Percentiles rank a stretch among this genome's conserved stretches.
These are phyloP conservation scores for Pseudomyrmex pallidus DNA, from an alignment of 1,140 invertebrate species.

Conservation along the genomic window DNA sequence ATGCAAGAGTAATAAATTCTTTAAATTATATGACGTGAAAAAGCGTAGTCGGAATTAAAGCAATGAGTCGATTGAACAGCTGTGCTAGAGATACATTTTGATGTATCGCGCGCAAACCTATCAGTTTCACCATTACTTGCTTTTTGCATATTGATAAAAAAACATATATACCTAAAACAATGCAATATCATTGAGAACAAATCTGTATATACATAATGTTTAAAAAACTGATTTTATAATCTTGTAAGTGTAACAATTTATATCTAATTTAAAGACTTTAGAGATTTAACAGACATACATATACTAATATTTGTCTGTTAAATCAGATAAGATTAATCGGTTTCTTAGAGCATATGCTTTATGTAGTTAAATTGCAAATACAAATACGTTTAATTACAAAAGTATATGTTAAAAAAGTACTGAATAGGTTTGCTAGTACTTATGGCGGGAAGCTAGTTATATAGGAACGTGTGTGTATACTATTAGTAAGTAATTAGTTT, in stretches of 20 bases:
- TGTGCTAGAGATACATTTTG: no score
- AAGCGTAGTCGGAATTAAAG: no score
- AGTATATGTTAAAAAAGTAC: slow-evolving; percentile 33
- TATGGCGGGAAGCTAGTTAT: slow-evolving; percentile 72
- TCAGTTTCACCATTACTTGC: no score
- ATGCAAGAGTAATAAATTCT: slow-evolving; percentile 44
- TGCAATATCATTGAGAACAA: slow-evolving; percentile 72
- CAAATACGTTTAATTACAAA: background rate
- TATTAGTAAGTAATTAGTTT: slow-evolving; percentile 69
- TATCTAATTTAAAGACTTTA: slow-evolving; percentile 35
- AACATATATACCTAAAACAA: slow-evolving; percentile 52
- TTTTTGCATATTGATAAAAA: background rate
- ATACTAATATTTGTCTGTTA: background rate
- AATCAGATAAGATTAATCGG: slow-evolving; percentile 24
- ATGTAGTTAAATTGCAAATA: slow-evolving; percentile 11
- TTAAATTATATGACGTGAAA: slow-evolving; percentile 15
- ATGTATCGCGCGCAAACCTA: no score
- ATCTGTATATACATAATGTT: slow-evolving; percentile 66
- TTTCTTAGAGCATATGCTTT: background rate
- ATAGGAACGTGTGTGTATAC: slow-evolving; percentile 71
- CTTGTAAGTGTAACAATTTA: slow-evolving; percentile 12
- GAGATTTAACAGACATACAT: background rate
- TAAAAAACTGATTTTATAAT: slow-evolving; percentile 25
- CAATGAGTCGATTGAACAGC: no score
- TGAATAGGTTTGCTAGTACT: slow-evolving; percentile 42